These are phyloP conservation scores for Panonychus citri DNA, from an alignment of 1,140 invertebrate species.

Conservation along the genomic window DNA sequence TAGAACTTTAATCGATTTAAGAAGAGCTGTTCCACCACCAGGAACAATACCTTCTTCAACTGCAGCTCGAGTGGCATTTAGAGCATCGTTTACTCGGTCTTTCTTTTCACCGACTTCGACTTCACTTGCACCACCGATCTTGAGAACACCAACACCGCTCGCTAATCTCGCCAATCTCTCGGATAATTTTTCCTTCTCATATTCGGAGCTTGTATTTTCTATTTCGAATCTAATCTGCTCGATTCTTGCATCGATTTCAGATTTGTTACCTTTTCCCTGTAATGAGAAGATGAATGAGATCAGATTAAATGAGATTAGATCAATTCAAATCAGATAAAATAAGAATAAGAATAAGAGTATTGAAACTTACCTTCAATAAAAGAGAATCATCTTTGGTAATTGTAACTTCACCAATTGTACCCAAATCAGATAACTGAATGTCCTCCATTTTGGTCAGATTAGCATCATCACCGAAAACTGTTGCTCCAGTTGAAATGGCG, in stretches of 20 bases:
- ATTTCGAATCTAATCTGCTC: slow-evolving; percentile 86
- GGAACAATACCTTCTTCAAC: slow-evolving; percentile 99
- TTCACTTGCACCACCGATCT: slow-evolving; percentile 87
- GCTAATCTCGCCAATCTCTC: slow-evolving; percentile 83
- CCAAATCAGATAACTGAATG: slow-evolving; percentile 59
- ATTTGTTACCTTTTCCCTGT: slow-evolving; percentile 52
- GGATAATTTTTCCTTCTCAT: slow-evolving; percentile 96
- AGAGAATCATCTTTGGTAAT: slow-evolving; percentile 98
- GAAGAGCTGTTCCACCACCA: slow-evolving; percentile 81
- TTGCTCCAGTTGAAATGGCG: slow-evolving; percentile 85
- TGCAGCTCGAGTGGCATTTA: slow-evolving; percentile 92
- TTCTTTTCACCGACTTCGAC: slow-evolving; percentile 99
- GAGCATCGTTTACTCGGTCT: slow-evolving; percentile 89
- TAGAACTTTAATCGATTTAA: slow-evolving; percentile 58
- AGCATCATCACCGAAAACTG: slow-evolving; percentile 94
- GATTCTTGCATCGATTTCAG: slow-evolving; percentile 66
- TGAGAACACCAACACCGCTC: slow-evolving; percentile 79
- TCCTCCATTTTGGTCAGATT: slow-evolving; percentile 83
- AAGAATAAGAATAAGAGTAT: neutral
- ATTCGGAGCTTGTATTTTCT: slow-evolving; percentile 77
- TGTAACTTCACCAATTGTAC: slow-evolving; percentile 76
- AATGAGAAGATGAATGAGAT: slow-evolving; percentile 2
- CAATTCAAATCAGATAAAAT: too few relatives aligned
- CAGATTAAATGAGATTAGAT: too few relatives aligned
- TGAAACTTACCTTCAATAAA: slow-evolving; percentile 47